Percentiles rank a stretch among this genome's conserved stretches.
Evolutionary conservation across 2,113 vertebrate species (phyloP).

Genomic region (Corythoichthys haematopterus): DNA sequence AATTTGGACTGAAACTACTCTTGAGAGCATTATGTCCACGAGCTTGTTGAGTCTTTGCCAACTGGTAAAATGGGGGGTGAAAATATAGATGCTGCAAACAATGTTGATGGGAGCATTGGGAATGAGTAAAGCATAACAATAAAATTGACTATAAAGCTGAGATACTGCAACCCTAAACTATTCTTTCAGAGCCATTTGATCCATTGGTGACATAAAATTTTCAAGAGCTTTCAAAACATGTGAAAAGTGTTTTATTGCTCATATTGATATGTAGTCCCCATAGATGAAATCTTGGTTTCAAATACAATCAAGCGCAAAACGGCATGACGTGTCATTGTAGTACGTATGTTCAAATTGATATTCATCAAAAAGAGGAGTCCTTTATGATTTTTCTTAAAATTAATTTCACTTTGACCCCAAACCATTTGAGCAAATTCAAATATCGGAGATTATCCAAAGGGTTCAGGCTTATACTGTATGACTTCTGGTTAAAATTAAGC

Average conservation of each 20-base stretch:
- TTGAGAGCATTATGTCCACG: constrained; percentile 1
- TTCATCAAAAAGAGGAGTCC: background rate
- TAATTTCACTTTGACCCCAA: no score
- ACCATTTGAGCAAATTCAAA: no score
- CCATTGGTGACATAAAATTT: background rate
- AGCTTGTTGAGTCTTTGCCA: background rate
- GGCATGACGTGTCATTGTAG: background rate
- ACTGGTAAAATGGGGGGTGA: background rate
- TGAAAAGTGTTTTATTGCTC: constrained; percentile 1
- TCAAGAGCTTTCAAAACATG: background rate
- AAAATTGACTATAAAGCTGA: background rate
- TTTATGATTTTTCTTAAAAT: constrained; percentile 8
- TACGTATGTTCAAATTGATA: background rate
- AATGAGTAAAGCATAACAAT: constrained; percentile 2
- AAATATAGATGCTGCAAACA: background rate
- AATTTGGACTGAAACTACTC: background rate
- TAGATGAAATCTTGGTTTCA: background rate
- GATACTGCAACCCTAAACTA: background rate
- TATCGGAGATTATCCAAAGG: no score
- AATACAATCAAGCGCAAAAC: background rate
- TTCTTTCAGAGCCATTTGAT: background rate
- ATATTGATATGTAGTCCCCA: background rate
- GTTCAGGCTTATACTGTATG: no score
- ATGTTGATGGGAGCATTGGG: constrained; percentile 3
- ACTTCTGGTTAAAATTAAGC: constrained; percentile 61